phyloP scores from a whole-genome alignment of 2,113 vertebrate species.

The Sander vitreus region DNA sequence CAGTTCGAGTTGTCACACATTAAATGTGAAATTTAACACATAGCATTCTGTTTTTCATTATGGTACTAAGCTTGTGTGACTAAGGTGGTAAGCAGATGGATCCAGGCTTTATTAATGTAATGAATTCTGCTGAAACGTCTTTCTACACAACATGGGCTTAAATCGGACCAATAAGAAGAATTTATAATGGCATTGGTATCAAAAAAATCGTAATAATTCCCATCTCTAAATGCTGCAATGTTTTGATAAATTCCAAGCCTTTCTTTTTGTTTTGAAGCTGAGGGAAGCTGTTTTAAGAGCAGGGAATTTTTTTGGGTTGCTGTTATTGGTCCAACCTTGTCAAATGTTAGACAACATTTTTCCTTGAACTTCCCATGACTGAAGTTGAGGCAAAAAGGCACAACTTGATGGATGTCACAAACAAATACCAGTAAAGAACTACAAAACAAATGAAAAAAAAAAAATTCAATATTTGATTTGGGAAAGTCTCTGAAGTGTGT shows the following conservation, averaged over 20 bases:
- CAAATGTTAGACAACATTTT: slow-evolving; percentile 15
- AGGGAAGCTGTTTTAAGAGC: slow-evolving; percentile 2
- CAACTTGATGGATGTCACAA: slow-evolving; percentile 36
- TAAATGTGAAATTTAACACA: slow-evolving; percentile 7
- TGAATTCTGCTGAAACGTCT: not conserved
- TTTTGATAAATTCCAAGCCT: slow-evolving; percentile 10
- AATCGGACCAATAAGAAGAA: too few species aligned
- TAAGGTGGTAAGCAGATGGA: slow-evolving; percentile 17
- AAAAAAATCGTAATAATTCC: too few species aligned
- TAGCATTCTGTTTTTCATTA: slow-evolving; percentile 32
- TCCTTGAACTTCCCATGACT: slow-evolving; percentile 14
- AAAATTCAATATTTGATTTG: slow-evolving; percentile 17
- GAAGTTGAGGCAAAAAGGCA: slow-evolving; percentile 19
- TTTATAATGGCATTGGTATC: too few species aligned
- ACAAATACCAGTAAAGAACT: not conserved
- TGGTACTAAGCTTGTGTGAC: not conserved
- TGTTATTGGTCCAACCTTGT: slow-evolving; percentile 41
- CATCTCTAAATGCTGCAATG: not conserved
- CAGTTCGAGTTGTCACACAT: slow-evolving; percentile 27
- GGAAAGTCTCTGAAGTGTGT: slow-evolving; percentile 43
- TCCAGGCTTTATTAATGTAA: slow-evolving; percentile 3
- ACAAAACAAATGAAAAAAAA: slow-evolving; percentile 23
- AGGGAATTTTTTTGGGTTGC: slow-evolving; percentile 12
- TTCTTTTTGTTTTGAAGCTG: slow-evolving; percentile 15
- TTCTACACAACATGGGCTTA: too few species aligned